Conservation (phyloP, 2,888 invertebrate genomes). For the Drosophila buzzatii region DNA sequence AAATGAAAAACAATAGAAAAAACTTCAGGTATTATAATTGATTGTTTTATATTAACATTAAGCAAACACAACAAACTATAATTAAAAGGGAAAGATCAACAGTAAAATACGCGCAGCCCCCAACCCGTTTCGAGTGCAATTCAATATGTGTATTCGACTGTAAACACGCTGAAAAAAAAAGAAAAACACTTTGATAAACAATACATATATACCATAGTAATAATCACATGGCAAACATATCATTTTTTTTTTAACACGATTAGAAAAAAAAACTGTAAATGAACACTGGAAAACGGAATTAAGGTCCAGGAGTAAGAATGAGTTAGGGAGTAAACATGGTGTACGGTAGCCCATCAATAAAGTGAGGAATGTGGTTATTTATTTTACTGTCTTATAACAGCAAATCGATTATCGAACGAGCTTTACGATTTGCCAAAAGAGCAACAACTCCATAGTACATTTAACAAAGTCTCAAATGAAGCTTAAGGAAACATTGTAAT, state of each 20-base stretch:
- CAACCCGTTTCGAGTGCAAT: constrained; percentile 27
- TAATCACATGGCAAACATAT: constrained; percentile 70
- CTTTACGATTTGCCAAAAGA: no score
- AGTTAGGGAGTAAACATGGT: not conserved
- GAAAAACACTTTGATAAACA: constrained; percentile 57
- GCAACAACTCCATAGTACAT: no score
- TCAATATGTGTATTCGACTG: constrained; percentile 56
- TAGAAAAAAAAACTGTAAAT: not conserved
- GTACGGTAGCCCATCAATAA: not conserved
- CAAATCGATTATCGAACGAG: no score
- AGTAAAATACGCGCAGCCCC: constrained; percentile 36
- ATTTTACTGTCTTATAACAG: no score
- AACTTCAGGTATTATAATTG: constrained; percentile 50
- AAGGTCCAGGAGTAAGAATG: not conserved
- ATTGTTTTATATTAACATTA: constrained; percentile 65
- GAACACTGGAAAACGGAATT: not conserved
- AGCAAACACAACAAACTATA: constrained; percentile 66
- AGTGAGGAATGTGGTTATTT: not conserved
- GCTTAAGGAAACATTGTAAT: not conserved
- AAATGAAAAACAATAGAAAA: constrained; percentile 8
- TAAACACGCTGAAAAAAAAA: constrained; percentile 47
- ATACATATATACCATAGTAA: constrained; percentile 31
- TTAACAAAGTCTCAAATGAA: not conserved
- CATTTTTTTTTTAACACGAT: constrained; percentile 17
- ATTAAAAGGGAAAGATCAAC: constrained; percentile 58